phyloP scores from a whole-genome alignment of 1,140 invertebrate genomes.

The Steinernema feltiae region DNA sequence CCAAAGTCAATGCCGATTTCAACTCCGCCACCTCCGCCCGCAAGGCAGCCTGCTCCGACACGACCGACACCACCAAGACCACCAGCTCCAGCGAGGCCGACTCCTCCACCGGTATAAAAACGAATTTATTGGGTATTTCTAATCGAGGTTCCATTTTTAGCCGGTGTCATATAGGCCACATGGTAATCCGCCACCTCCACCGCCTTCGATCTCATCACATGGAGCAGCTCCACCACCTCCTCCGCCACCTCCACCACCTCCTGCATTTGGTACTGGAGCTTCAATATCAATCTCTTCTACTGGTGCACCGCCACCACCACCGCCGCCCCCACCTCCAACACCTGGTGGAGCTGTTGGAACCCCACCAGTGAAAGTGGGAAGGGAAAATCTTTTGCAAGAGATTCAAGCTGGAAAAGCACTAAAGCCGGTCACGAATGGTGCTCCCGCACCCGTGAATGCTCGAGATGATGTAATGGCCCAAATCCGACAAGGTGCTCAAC shows the following conservation, averaged over 20 bases:
- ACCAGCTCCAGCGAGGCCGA: conserved; percentile 1
- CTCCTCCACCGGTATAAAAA: too few species aligned
- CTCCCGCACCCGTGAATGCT: conserved; percentile 4
- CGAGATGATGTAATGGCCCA: conserved; percentile 40
- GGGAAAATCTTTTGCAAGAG: conserved; percentile 25
- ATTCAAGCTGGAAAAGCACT: conserved; percentile 25
- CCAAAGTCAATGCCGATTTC: neutral
- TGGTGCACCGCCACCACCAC: conserved; percentile 23
- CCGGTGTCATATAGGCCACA: conserved; percentile 18
- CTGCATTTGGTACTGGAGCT: neutral
- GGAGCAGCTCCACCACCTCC: conserved; percentile 19
- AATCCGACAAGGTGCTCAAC: conserved; percentile 32
- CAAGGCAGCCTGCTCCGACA: neutral
- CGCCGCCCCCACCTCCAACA: conserved; percentile 24
- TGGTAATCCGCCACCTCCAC: conserved; percentile 5
- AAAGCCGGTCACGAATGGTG: conserved; percentile 22
- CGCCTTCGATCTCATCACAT: conserved; percentile 9
- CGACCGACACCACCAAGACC: neutral
- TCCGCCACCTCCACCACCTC: conserved; percentile 25
- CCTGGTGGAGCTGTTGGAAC: neutral
- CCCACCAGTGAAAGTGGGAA: conserved; percentile 21
- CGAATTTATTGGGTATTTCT: too few species aligned
- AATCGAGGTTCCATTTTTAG: too few species aligned
- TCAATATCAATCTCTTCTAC: conserved; percentile 24
- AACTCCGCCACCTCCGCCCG: neutral